A percentile compares a stretch with the other conserved stretches of the same genome.
Evolutionary conservation across 2,888 invertebrate species (phyloP).

Genomic region (Habrosyne pyritoides): DNA sequence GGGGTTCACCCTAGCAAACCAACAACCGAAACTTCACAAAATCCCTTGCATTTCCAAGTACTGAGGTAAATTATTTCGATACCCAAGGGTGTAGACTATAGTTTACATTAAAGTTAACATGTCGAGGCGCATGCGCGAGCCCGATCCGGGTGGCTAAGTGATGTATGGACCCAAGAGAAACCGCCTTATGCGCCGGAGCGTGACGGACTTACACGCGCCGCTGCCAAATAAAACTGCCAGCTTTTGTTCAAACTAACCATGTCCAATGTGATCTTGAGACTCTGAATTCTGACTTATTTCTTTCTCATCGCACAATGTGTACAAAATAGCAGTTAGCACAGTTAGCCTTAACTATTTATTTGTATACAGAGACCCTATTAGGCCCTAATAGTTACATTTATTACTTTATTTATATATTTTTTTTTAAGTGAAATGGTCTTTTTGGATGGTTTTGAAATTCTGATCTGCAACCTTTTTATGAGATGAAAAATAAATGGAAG

Average conservation of each 20-base stretch:
- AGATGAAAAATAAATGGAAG: too few species aligned
- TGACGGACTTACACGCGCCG: conserved; percentile 32
- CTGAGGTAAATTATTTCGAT: conserved; percentile 49
- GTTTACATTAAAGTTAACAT: conserved; percentile 41
- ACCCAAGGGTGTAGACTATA: conserved; percentile 43
- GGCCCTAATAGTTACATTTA: too few species aligned
- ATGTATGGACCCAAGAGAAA: conserved; percentile 42
- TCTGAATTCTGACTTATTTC: background rate
- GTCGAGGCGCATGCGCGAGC: conserved; percentile 35
- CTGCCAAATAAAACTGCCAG: conserved; percentile 31
- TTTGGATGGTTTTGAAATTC: too few species aligned
- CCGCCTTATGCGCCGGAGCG: conserved; percentile 42
- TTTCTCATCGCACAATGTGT: too few species aligned
- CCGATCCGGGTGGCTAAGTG: conserved; percentile 45
- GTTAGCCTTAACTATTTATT: too few species aligned
- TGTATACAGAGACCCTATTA: too few species aligned
- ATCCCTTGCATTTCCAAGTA: conserved; percentile 28
- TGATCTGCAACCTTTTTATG: too few species aligned
- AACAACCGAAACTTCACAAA: conserved; percentile 10
- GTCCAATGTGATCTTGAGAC: background rate
- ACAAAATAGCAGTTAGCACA: too few species aligned
- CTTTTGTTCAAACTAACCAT: conserved; percentile 17
- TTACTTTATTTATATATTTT: too few species aligned
- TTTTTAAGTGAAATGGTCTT: too few species aligned
- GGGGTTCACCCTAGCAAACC: background rate